Evolutionary conservation across 2,797 vertebrate genomes (phyloP), one percentile per base, ranked within the genome.

Genomic region (Clarias laeviceps): DNA sequence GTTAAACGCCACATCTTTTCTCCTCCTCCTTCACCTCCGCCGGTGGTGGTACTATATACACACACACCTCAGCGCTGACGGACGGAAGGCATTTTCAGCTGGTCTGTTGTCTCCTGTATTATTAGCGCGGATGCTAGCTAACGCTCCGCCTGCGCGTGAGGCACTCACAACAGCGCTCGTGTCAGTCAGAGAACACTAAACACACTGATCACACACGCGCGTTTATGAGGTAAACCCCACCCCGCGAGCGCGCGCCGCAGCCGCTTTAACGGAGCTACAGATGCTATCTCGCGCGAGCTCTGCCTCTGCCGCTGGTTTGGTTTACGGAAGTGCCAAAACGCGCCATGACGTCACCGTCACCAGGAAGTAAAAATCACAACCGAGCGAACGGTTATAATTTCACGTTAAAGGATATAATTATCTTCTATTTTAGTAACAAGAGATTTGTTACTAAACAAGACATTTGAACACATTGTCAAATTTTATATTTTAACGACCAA

Each of bases 261-360:
- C 76, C 57, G 32, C 76, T 78, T 78, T 37, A 62, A 40, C 1
- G 54, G 40, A 64, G 24, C 78, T 29, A 20, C 37, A 11, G 34
- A 80, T 64, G 61, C 78, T 65, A 80, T 64, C 40, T 1, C 24
- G 37, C 59, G 17, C 59, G 5, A 1, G 3, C 78, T 11, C 59
- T 59, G 74, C 22, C 59, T 18, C 37, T 8, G 6, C 45, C 80
- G 17, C 45, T 69, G 29, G 5, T 32, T 82, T 45, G 82, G 82
- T 82, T 82, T 82, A 82, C 82, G 82, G 82, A 82, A 82, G 82
- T 82, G 68, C 82, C 34, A 20, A 18, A 57, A 18, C 29, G 57
- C 24, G 57, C 15, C 5, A 17, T 79, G 77, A 79, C 77, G 77
- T 61, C 56, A 72, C 0, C 81, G 20, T 1, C 11, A 37, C 22